phyloP scores from a whole-genome alignment of 2,888 invertebrate species.

The Sinentomon sp. region DNA sequence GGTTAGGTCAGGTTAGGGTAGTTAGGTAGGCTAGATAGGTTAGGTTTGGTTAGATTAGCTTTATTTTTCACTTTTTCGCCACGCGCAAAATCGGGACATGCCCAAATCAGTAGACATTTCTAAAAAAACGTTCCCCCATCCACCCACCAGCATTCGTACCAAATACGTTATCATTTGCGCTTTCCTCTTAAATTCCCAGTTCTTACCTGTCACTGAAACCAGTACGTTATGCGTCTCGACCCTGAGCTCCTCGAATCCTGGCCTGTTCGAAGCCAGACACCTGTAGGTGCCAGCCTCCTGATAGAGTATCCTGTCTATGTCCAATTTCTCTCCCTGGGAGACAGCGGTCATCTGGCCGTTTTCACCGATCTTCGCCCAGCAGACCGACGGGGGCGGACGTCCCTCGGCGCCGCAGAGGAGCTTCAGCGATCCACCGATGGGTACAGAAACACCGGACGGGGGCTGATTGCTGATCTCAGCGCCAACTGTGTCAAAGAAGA shows the following conservation, averaged over 20 bases:
- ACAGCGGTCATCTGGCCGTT: slow-evolving; percentile 25
- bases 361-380: slow-evolving; percentile 29
- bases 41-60: too few relatives aligned
- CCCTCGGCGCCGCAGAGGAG: slow-evolving; percentile 43
- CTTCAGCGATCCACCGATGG: slow-evolving; percentile 59
- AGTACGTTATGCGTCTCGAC: slow-evolving; percentile 23
- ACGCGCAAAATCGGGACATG: too few relatives aligned
- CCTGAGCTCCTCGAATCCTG: slow-evolving; percentile 20
- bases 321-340: slow-evolving; percentile 30
- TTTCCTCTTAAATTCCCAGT: slow-evolving; percentile 1
- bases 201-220: slow-evolving; percentile 24
- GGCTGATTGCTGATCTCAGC: slow-evolving; percentile 18
- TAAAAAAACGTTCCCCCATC: too few relatives aligned
- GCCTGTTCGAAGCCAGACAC: slow-evolving; percentile 32
- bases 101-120: too few relatives aligned
- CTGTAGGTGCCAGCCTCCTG: slow-evolving; percentile 48
- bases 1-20: too few relatives aligned
- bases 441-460: slow-evolving; percentile 30
- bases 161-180: too few relatives aligned
- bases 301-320: slow-evolving; percentile 38
- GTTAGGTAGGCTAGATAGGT: too few relatives aligned
- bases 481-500: slow-evolving; percentile 15
- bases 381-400: slow-evolving; percentile 19
- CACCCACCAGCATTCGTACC: too few relatives aligned
- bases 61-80: too few relatives aligned